Conservation (phyloP, 2,888 invertebrate species). For the Archips xylosteana region DNA sequence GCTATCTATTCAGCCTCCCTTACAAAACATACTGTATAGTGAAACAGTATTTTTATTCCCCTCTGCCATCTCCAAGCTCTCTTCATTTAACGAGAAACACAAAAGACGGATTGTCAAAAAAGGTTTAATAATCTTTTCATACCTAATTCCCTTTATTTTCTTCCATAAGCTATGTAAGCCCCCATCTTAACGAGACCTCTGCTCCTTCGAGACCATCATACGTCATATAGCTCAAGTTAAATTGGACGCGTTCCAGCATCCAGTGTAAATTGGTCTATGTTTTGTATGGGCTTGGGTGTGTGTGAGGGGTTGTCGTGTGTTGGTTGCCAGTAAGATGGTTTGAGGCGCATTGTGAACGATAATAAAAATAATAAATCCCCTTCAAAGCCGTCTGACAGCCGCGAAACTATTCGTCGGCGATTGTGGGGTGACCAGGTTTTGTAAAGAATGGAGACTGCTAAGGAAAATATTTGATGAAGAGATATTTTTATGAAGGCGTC, state of each 20-base stretch:
- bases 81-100: conserved; percentile 35
- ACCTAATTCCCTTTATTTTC: conserved; percentile 42
- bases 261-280: not conserved
- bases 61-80: conserved; percentile 22
- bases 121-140: conserved; percentile 42
- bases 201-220: not conserved
- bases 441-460: not conserved
- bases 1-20: not conserved
- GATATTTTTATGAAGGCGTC: no score
- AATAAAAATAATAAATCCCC: conserved; percentile 85
- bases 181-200: conserved; percentile 16
- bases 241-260: not conserved
- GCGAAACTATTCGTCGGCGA: conserved; percentile 79
- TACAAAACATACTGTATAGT: not conserved
- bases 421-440: conserved; percentile 52
- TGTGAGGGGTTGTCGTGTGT: not conserved
- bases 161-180: conserved; percentile 32
- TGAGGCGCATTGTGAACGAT: conserved; percentile 74
- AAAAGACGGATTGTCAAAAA: conserved; percentile 40
- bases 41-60: conserved; percentile 6
- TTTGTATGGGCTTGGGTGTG: not conserved
- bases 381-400: conserved; percentile 82
- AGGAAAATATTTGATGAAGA: no score
- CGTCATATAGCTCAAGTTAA: not conserved
- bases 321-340: conserved; percentile 58